These are phyloP conservation scores for Alcedo quadribrachys DNA, from an alignment of 2,797 vertebrate genomes.

Conservation along the genomic window DNA sequence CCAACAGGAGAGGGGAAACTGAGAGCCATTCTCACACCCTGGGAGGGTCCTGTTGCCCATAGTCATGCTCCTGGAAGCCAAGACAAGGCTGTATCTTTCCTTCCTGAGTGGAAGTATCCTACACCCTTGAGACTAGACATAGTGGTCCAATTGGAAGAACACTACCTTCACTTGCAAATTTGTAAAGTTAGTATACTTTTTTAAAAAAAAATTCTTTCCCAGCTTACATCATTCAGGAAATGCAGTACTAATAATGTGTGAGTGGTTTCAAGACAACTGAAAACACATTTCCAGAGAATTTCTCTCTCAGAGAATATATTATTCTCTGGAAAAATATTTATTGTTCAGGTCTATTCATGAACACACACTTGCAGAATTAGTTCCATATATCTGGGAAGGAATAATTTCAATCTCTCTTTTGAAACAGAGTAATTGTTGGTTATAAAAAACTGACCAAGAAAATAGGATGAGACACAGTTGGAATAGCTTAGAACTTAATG, in stretches of 20 bases:
- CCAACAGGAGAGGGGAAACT: background rate
- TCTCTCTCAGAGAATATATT: background rate
- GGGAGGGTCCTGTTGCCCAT: background rate
- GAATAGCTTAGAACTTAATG: slow-evolving; percentile 30
- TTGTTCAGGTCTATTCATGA: slow-evolving; percentile 54
- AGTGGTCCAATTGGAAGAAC: background rate
- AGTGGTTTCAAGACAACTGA: slow-evolving; percentile 22
- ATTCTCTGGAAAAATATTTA: slow-evolving; percentile 44
- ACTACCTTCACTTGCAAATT: background rate
- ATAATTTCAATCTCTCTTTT: background rate
- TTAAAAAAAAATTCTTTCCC: background rate
- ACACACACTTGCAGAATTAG: slow-evolving; percentile 31
- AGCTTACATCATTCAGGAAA: slow-evolving; percentile 3
- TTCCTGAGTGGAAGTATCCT: background rate
- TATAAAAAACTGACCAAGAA: background rate
- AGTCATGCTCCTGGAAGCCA: background rate
- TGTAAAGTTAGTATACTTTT: background rate
- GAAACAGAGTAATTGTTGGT: background rate
- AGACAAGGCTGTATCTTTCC: background rate
- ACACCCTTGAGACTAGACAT: background rate
- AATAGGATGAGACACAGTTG: slow-evolving; percentile 14
- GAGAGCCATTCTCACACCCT: background rate
- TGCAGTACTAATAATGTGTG: background rate
- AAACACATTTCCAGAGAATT: slow-evolving; percentile 32
- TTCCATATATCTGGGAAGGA: slow-evolving; percentile 37